These are phyloP conservation scores for Bombus pascuorum DNA, from an alignment of 1,140 invertebrate species.

Conservation along the genomic window DNA sequence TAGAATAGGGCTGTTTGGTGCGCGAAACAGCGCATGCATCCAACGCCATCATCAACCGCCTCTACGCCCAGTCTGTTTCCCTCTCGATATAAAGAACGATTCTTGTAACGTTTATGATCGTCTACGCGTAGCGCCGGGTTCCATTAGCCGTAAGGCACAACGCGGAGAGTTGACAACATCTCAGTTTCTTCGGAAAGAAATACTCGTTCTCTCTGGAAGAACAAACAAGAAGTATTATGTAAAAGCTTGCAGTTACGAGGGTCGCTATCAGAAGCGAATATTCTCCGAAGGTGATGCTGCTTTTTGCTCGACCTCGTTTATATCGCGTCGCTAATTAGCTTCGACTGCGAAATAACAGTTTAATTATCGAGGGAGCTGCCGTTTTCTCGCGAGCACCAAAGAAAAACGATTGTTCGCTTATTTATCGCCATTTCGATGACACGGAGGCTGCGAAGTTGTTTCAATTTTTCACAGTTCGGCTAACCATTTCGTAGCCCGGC, in stretches of 20 bases:
- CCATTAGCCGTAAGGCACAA: background rate
- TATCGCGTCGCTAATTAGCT: conserved; percentile 38
- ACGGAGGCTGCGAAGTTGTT: background rate
- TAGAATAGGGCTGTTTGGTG: conserved; percentile 69
- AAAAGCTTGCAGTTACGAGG: background rate
- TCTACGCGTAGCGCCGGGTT: background rate
- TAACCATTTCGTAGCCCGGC: too few species aligned
- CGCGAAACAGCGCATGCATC: conserved; percentile 44
- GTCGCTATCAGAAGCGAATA: too few species aligned
- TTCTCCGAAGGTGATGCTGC: background rate
- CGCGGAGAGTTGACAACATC: background rate
- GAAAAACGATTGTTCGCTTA: conserved; percentile 27
- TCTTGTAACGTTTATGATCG: background rate
- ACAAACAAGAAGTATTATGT: conserved; percentile 1
- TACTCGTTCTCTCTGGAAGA: background rate
- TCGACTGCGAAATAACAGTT: conserved; percentile 18
- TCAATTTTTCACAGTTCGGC: background rate
- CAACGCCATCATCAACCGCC: background rate
- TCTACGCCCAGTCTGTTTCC: background rate
- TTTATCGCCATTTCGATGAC: background rate
- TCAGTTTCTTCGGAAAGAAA: background rate
- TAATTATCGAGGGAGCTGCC: conserved; percentile 32
- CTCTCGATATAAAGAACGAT: background rate
- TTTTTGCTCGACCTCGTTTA: conserved; percentile 23
- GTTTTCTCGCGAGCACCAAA: conserved; percentile 8